These are phyloP conservation scores for Polylopha cassiicola DNA, from an alignment of 2,888 invertebrate genomes.

Conservation along the genomic window DNA sequence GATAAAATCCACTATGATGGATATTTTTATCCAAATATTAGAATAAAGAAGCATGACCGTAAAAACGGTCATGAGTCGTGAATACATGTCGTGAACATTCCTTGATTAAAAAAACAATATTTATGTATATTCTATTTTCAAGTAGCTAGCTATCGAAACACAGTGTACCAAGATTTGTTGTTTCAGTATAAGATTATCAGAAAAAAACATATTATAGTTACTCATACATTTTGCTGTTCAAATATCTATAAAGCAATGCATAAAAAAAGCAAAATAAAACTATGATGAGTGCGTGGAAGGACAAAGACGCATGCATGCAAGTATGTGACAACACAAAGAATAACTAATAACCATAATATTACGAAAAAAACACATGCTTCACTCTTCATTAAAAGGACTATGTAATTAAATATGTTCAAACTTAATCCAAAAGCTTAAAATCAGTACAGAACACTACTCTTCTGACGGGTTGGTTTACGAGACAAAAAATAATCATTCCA, in stretches of 20 bases:
- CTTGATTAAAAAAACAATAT: slow-evolving; percentile 55
- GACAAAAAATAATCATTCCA: slow-evolving; percentile 13
- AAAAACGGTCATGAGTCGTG: slow-evolving; percentile 44
- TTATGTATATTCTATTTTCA: slow-evolving; percentile 45
- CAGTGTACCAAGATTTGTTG: slow-evolving; percentile 43
- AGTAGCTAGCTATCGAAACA: slow-evolving; percentile 37
- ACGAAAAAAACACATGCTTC: slow-evolving; percentile 25
- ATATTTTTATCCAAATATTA: slow-evolving; percentile 37
- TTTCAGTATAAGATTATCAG: too few species aligned
- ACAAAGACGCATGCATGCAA: slow-evolving; percentile 61
- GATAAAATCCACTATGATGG: slow-evolving; percentile 2
- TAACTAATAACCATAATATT: slow-evolving; percentile 24
- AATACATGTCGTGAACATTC: slow-evolving; percentile 65
- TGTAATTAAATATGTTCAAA: slow-evolving; percentile 11
- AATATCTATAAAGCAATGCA: slow-evolving; percentile 48
- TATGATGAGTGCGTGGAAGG: slow-evolving; percentile 74
- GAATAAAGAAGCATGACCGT: slow-evolving; percentile 37
- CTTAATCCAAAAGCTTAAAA: too few species aligned
- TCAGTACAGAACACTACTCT: too few species aligned
- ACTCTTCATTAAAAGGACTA: slow-evolving; percentile 1
- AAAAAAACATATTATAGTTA: slow-evolving; percentile 26
- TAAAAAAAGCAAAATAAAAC: slow-evolving; percentile 43
- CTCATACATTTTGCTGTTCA: slow-evolving; percentile 62
- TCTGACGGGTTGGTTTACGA: not conserved
- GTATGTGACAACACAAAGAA: slow-evolving; percentile 38